These are phyloP conservation scores for Xiphophorus birchmanni DNA, from an alignment of 2,797 vertebrate species.

Conservation along the genomic window DNA sequence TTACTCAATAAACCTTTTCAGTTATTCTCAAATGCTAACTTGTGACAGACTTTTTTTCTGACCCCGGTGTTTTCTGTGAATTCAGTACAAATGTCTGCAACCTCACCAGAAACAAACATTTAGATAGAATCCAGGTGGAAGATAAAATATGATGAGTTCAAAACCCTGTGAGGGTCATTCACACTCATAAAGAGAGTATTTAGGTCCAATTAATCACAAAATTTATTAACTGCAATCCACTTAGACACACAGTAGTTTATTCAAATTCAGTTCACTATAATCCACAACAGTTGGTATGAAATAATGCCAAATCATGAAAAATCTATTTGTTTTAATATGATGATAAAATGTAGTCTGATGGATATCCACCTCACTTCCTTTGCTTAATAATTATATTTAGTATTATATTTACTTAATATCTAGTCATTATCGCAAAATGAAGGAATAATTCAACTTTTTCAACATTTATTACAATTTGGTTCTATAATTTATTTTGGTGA, in stretches of 20 bases:
- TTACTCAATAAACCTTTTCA: neutral
- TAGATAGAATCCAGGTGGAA: neutral
- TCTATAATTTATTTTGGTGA: neutral
- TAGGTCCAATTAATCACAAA: neutral
- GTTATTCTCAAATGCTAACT: neutral
- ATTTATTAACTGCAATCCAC: neutral
- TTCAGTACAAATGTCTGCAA: no score
- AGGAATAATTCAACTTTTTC: neutral
- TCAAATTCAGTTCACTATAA: neutral
- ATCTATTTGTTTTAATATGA: neutral
- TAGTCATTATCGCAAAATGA: neutral
- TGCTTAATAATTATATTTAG: neutral
- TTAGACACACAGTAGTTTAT: neutral
- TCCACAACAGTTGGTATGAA: neutral
- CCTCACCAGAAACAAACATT: neutral
- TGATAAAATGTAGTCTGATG: neutral
- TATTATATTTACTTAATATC: no score
- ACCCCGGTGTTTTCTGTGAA: neutral
- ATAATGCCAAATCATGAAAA: neutral
- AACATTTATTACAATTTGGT: neutral
- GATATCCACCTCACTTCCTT: neutral
- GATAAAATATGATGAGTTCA: neutral
- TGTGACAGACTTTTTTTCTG: neutral
- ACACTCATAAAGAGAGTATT: neutral
- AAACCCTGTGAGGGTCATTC: neutral